Base-by-base conservation (phyloP, 2,113 vertebrate species). In the Proterorhinus semilunaris region DNA sequence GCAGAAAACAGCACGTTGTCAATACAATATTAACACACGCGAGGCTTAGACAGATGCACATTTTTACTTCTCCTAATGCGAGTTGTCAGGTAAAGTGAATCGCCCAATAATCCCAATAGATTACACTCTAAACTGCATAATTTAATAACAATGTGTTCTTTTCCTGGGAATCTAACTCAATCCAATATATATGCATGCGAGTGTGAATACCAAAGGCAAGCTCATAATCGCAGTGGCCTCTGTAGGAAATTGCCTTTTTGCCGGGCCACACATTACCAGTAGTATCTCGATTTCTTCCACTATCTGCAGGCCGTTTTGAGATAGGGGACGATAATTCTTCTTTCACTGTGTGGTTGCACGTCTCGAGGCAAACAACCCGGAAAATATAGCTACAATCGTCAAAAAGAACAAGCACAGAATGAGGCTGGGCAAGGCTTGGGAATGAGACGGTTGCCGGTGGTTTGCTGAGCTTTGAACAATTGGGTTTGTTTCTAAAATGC, bases 201-300 rank as follows among this genome's bases (percentile, higher is more conserved):
- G 66, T 72, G 49, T 64, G 55, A 67, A 74, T 75, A 86, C 86
- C 72, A 84, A 82, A 73, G 82, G 70, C 44, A 48, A 62, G 71
- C 7, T 17, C 58, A 51, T 55, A 71, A 74, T 66, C n/a, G 46
- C 16, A 16, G 13, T 15, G 36, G 46, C 64, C 58, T 79, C 71
- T 74, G 68, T 51, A 52, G 72, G 79, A 89, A 89, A 88, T 84
- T 83, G 79, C 70, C 83, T 87, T 83, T 90, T 85, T 78, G 83
- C 69, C 53, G 78, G 65, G 70, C 9, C 9, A 50, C 74, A 74
- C 58, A 61, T 47, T 48, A 52, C 52, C 17, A 59, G 55, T 51
- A 59, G 52, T 51, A 84, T 85, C 90, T 87, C 82, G 79, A 84
- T 84, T 83, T 75, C 67, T 68, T 63, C 45, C 10, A 58, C 66